Evolutionary conservation across 2,113 vertebrate species (phyloP).

Genomic region (Pseudorhombus dupliciocellatus): DNA sequence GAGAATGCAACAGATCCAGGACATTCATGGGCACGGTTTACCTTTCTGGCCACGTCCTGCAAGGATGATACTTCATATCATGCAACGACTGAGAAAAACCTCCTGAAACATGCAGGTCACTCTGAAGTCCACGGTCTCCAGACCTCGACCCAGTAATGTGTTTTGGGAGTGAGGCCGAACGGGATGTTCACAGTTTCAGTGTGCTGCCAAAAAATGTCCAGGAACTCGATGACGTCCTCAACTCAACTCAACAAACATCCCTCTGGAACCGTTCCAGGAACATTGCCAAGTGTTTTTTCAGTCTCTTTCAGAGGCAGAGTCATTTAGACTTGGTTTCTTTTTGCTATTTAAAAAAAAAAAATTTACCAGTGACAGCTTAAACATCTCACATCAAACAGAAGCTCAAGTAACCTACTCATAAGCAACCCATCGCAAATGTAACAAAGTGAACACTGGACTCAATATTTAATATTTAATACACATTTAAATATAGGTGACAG

Average conservation of each 20-base stretch:
- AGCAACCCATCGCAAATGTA: conserved; percentile 29
- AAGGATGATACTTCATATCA: not conserved
- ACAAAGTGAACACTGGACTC: conserved; percentile 33
- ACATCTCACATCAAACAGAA: conserved; percentile 42
- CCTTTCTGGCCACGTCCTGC: not conserved
- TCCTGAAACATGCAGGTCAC: conserved; percentile 7
- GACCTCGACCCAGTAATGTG: not conserved
- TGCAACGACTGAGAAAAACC: not conserved
- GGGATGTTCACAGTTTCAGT: conserved; percentile 31
- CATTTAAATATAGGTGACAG: conserved; percentile 13
- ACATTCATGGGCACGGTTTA: not conserved
- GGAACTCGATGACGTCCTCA: conserved; percentile 23
- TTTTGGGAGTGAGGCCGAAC: conserved; percentile 3
- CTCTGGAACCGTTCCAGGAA: not conserved
- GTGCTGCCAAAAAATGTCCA: conserved; percentile 18
- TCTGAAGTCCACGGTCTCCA: not conserved
- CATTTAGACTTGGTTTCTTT: conserved; percentile 22
- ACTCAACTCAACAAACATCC: conserved; percentile 34
- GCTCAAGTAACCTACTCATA: conserved; percentile 46
- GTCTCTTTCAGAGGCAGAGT: not conserved
- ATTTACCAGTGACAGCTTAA: conserved; percentile 32
- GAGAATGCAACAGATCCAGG: not conserved
- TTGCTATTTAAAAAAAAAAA: not conserved
- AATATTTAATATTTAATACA: conserved; percentile 17
- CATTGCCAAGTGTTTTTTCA: not conserved